Conservation (phyloP, 2,888 invertebrate genomes). For the Leptopilina drosophilae region DNA sequence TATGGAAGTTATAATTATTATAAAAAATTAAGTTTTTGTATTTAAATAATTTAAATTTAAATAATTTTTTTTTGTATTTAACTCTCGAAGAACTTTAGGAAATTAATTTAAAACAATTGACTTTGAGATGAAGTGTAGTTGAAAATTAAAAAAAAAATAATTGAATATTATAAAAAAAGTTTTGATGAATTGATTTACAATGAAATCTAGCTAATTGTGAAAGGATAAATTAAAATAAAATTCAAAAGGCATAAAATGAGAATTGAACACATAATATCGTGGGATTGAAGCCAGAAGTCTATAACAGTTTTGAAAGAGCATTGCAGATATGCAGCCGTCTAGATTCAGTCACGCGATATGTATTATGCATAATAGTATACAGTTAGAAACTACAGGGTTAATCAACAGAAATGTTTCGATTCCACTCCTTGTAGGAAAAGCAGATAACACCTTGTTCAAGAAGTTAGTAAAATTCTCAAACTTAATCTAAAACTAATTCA, state of each 20-base stretch:
- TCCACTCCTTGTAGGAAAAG: neutral
- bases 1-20: no score
- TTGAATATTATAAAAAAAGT: no score
- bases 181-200: no score
- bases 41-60: no score
- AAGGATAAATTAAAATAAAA: neutral
- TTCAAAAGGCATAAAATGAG: neutral
- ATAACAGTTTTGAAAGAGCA: constrained; percentile 31
- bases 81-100: no score
- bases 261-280: constrained; percentile 20
- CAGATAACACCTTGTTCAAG: constrained; percentile 1
- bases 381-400: constrained; percentile 27
- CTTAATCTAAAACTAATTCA: no score
- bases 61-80: no score
- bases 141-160: no score
- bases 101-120: no score
- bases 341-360: constrained; percentile 35
- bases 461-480: neutral
- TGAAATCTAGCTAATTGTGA: neutral
- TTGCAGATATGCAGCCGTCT: constrained; percentile 24
- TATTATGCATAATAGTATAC: constrained; percentile 12
- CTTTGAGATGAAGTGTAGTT: no score
- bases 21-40: no score
- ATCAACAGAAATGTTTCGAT: constrained; percentile 27
- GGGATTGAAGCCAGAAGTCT: constrained; percentile 32